Base-by-base conservation (phyloP, 2,113 vertebrate species). In the Carassius carassius region DNA sequence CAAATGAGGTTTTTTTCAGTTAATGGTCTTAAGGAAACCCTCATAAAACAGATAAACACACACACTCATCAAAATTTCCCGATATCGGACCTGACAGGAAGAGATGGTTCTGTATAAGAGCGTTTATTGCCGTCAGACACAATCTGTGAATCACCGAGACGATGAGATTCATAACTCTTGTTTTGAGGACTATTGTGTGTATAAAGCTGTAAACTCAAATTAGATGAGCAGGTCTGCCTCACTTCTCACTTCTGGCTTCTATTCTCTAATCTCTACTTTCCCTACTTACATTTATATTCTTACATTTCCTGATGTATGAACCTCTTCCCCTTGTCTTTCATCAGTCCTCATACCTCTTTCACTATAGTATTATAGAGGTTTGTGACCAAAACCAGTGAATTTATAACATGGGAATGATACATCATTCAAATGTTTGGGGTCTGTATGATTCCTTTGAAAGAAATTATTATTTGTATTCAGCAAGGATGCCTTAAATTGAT, bases 181-280 rank as follows among this genome's bases (percentile, higher is more conserved):
- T 74, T 67, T 49, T 63, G 77, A 73, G 32, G 84, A 70, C 81
- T 51, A 32, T 8, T 41, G 8, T 10, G 13, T 51, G 29, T 81
- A 62, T 72, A 25, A 80, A 54, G 41, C 58, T 80, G 85, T 83
- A 49, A 87, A 67, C 60, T 85, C 75, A 70, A 25, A 37, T n/a
- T 17, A 62, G 58, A 29, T 76, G 25, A 32, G 56, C 23, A 49
- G 79, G 37, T 54, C 41, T 76, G 83, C 4, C n/a, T 74, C 17
- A 16, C 35, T 32, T 70, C 73, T 70, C 73, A 79, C 29, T 47
- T 49, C 14, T 21, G 16, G 19, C 29, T 47, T 3, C 21, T 32
- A 1, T 51, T 80, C 41, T 35, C 21, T 32, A 1, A 41, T 80
- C 41, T 35, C 41, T 51, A n/a, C 51, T n/a, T 21, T 6, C 23